Base-by-base conservation (phyloP, 1,140 invertebrate species). In the Glossosoma conforme region DNA sequence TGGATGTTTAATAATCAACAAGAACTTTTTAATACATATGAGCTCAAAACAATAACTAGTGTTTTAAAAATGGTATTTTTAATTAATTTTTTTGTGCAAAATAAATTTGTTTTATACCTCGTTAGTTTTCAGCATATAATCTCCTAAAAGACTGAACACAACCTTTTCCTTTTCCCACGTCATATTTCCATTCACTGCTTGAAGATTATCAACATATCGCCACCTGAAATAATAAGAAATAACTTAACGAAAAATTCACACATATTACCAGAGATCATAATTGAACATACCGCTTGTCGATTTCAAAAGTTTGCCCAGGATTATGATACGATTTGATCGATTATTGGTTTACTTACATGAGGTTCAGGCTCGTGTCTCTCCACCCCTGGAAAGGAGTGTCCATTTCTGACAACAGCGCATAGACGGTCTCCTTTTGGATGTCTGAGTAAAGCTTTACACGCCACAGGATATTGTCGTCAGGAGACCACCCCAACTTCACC, bases 351-450 rank as follows among this genome's bases (percentile, higher is more conserved):
- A 56, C 63, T 72, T 63, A 85, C 83, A 76, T 78, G 32, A 77
- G 65, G 56, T 77, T 76, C 0, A 89, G 67, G 14, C 78, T 80
- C 14, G 84, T 87, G 25, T 77, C 78, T 43, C 70, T 77, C 85
- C 86, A 89, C n/a, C 82, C 79, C 2, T 79, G 69, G 58, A 89
- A 87, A 0, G 87, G 87, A 1, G 85, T 88, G 1, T 77, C 65
- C 8, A 89, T 58, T 45, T 82, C 77, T 1, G 63, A 58, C 38
- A 72, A 44, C 56, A 72, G 13, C 54, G 64, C 72, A 56, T 75
- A 75, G 1, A 71, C 62, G 0, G 72, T 73, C 25, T 73, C 62
- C 0, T 66, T 58, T 3, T 60, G 57, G 2, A 63, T 69, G 14
- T 72, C 67, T 0, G 72, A 75, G 54, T 63, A 73, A 56, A 69